Evolutionary conservation across 2,113 vertebrate genomes (phyloP).

Genomic region (Amphiprion percula): DNA sequence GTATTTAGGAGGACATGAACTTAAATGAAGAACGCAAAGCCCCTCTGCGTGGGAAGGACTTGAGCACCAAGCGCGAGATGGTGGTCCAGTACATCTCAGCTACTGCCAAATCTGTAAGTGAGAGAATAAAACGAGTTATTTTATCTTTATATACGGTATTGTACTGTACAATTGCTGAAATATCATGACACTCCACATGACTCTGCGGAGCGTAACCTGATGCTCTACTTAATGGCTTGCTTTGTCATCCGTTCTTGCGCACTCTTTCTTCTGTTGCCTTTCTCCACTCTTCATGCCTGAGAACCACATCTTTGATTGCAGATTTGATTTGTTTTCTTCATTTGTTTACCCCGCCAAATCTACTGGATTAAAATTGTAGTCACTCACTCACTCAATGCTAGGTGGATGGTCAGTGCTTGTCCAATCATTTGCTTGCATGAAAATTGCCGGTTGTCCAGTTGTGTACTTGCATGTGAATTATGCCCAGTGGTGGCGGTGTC

Average conservation of each 20-base stretch:
- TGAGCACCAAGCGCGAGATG: conserved; percentile 96
- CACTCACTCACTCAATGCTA: conserved; percentile 57
- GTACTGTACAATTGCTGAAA: conserved; percentile 26
- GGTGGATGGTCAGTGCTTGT: conserved; percentile 61
- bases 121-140: not conserved
- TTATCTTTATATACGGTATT: not conserved
- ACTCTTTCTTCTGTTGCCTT: conserved; percentile 38
- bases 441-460: conserved; percentile 19
- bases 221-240: conserved; percentile 58
- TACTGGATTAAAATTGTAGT: conserved; percentile 15
- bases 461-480: conserved; percentile 50
- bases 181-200: conserved; percentile 30
- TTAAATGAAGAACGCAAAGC: conserved; percentile 97
- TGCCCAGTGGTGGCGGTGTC: conserved; percentile 4
- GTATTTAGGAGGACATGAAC: conserved; percentile 96
- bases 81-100: conserved; percentile 98
- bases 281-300: conserved; percentile 71
- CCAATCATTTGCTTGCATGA: conserved; percentile 53
- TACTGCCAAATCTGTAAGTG: conserved; percentile 98
- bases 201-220: conserved; percentile 70
- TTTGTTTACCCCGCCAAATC: conserved; percentile 46
- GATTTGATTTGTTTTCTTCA: conserved; percentile 47
- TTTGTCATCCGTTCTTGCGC: conserved; percentile 54
- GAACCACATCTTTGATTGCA: conserved; percentile 71
- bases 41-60: conserved; percentile 93